A percentile compares a stretch with the other conserved stretches of the same genome.
Conservation (phyloP, 2,113 vertebrate genomes). For the Antigone vipio region DNA sequence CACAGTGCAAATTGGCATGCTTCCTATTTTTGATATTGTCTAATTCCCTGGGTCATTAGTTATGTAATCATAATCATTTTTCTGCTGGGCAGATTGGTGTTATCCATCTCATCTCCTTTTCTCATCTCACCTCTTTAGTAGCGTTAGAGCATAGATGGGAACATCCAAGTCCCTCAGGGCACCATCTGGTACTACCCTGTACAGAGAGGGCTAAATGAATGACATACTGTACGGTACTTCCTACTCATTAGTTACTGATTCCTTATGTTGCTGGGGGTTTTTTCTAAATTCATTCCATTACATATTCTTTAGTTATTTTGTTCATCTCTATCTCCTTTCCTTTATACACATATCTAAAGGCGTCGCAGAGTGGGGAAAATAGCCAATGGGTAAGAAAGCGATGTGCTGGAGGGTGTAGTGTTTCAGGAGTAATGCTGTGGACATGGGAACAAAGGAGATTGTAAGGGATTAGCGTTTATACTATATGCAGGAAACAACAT, state of each 20-base stretch:
- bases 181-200: conserved; percentile 72
- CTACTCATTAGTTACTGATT: conserved; percentile 56
- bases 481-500: background rate
- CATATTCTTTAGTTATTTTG: background rate
- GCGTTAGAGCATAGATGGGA: conserved; percentile 49
- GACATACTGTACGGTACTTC: conserved; percentile 48
- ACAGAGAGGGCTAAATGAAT: conserved; percentile 51
- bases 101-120: conserved; percentile 54
- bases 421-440: background rate
- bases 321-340: background rate
- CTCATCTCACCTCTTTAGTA: conserved; percentile 61
- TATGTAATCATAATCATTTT: conserved; percentile 73
- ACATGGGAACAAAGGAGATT: conserved; percentile 1
- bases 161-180: conserved; percentile 60
- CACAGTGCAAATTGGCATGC: conserved; percentile 32
- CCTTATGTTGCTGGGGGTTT: background rate
- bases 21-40: conserved; percentile 64
- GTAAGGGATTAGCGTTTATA: background rate
- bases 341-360: background rate
- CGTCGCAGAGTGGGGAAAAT: background rate
- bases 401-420: background rate
- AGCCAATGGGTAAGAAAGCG: background rate
- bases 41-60: conserved; percentile 76
- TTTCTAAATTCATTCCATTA: background rate
- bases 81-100: conserved; percentile 66